Conservation (phyloP, 2,797 vertebrate genomes). For the Pristis pectinata region DNA sequence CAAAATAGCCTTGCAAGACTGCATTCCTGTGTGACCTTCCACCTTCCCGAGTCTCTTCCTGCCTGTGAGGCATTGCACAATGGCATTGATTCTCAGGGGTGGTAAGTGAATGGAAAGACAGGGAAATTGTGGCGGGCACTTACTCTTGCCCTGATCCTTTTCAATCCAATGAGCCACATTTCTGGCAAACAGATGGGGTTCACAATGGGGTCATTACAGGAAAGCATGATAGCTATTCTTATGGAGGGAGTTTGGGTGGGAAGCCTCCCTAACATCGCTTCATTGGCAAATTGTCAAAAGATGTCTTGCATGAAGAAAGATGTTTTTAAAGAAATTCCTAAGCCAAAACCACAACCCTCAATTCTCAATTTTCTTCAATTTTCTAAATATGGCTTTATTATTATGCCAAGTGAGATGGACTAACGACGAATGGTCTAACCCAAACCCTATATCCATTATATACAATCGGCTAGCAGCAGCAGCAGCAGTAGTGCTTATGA, state of each 20-base stretch:
- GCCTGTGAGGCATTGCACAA: not conserved
- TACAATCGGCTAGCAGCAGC: not conserved
- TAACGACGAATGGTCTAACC: not conserved
- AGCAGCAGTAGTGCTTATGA: not conserved
- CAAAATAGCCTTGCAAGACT: not conserved
- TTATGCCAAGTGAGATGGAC: not conserved
- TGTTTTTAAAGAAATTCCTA: not conserved
- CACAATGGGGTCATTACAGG: not conserved
- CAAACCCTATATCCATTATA: not conserved
- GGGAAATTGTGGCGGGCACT: not conserved
- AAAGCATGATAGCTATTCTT: not conserved
- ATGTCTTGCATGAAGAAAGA: not conserved
- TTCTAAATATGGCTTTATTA: not conserved
- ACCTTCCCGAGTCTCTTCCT: not conserved
- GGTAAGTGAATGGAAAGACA: not conserved
- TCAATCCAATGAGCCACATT: not conserved
- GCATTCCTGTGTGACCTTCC: not conserved
- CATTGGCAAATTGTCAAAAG: not conserved
- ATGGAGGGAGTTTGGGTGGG: not conserved
- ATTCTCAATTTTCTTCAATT: not conserved
- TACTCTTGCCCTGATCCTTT: not conserved
- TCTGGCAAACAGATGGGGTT: not conserved
- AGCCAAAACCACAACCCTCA: not conserved
- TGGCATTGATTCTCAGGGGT: not conserved
- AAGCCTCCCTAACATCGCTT: not conserved